Percentiles rank a stretch among this genome's conserved stretches.
Evolutionary conservation across 2,113 vertebrate genomes (phyloP).

Genomic region (Seriola aureovittata): DNA sequence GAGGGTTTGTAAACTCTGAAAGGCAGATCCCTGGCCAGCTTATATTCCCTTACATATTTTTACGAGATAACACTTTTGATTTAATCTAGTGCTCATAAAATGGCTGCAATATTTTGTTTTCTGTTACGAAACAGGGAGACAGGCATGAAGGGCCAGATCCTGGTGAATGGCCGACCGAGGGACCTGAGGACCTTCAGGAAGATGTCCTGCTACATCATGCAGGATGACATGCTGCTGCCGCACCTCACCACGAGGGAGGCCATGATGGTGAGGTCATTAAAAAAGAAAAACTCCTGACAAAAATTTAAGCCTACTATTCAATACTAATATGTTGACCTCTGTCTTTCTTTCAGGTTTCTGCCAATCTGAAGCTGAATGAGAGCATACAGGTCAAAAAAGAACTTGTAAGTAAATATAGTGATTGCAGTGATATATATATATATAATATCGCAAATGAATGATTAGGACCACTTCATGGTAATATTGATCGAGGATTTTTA

Average conservation of each 20-base stretch:
- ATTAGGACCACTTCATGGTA: background rate
- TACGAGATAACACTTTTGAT: background rate
- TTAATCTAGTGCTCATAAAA: background rate
- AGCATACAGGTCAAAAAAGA: conserved; percentile 96
- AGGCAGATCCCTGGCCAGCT: background rate
- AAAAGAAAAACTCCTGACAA: background rate
- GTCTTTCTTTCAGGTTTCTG: conserved; percentile 88
- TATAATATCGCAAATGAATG: background rate
- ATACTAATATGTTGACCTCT: background rate
- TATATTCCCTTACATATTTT: background rate
- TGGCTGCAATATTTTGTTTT: background rate
- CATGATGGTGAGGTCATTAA: conserved; percentile 92
- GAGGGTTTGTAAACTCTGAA: background rate
- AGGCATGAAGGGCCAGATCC: conserved; percentile 97
- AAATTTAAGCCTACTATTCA: background rate
- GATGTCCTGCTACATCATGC: conserved; percentile 99
- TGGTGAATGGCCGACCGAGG: conserved; percentile 91
- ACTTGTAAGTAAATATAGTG: conserved; percentile 86
- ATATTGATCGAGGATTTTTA: background rate
- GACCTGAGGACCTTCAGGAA: conserved; percentile 97
- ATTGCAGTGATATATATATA: background rate
- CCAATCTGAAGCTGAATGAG: conserved; percentile 96
- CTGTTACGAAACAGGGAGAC: conserved; percentile 87
- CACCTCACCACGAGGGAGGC: conserved; percentile 94
- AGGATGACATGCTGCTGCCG: conserved; percentile 97